phyloP scores from a whole-genome alignment of 2,113 vertebrate genomes.

The Mugil cephalus region DNA sequence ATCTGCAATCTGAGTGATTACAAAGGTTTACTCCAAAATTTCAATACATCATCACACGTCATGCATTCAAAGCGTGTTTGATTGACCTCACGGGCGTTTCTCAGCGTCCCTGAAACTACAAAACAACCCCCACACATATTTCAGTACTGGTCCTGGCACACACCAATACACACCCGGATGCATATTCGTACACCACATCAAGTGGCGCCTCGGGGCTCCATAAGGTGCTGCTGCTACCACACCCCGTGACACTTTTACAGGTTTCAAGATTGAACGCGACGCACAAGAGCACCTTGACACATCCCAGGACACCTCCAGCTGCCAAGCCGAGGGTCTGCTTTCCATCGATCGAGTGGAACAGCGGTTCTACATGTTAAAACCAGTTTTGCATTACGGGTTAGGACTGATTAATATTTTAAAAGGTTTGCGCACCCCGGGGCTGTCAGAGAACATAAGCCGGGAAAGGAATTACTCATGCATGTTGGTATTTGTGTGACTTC shows the following conservation, averaged over 20 bases:
- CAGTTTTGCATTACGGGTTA: conserved; percentile 40
- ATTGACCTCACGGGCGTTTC: too few species aligned
- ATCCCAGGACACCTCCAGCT: conserved; percentile 46
- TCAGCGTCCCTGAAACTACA: background rate
- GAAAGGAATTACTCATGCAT: conserved; percentile 41
- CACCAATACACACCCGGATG: background rate
- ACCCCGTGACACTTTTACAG: conserved; percentile 4
- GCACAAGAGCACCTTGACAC: conserved; percentile 34
- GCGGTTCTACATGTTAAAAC: conserved; percentile 13
- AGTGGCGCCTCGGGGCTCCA: conserved; percentile 13
- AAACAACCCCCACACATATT: background rate
- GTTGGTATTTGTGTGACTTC: conserved; percentile 49
- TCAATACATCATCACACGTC: too few species aligned
- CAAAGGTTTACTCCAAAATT: too few species aligned
- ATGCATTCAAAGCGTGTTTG: too few species aligned
- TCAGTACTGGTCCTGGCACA: background rate
- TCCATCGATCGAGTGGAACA: conserved; percentile 33
- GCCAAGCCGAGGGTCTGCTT: conserved; percentile 52
- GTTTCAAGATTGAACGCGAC: conserved; percentile 23
- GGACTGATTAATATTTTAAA: conserved; percentile 56
- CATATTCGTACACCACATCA: conserved; percentile 2
- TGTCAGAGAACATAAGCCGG: conserved; percentile 33
- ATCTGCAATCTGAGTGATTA: too few species aligned
- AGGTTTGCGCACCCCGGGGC: conserved; percentile 21
- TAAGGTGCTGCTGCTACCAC: background rate